A percentile compares a stretch with the other conserved stretches of the same genome.
Conservation (phyloP, 2,797 vertebrate species). For the Myotis findleyi region DNA sequence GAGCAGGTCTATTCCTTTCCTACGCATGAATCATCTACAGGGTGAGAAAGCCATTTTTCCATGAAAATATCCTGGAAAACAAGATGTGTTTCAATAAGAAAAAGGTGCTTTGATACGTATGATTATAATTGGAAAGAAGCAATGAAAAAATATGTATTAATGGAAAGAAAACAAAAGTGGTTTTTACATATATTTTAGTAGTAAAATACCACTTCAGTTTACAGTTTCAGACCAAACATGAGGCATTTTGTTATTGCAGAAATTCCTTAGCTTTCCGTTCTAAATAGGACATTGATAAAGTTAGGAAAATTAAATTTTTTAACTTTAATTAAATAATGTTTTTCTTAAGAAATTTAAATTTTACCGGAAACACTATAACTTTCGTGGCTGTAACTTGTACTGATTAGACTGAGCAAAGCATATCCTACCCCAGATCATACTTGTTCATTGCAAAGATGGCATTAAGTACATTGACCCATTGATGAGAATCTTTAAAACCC, state of each 20-base stretch:
- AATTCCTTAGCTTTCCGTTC: slow-evolving; percentile 26
- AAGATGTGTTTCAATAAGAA: slow-evolving; percentile 46
- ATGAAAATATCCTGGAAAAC: neutral
- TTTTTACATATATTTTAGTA: slow-evolving; percentile 11
- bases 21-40: neutral
- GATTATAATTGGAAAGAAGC: neutral
- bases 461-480: neutral
- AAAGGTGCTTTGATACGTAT: slow-evolving; percentile 6
- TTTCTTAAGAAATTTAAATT: neutral
- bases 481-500: neutral
- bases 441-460: neutral
- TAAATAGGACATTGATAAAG: neutral
- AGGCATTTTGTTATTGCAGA: slow-evolving; percentile 5
- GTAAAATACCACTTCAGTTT: neutral
- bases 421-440: neutral
- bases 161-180: neutral
- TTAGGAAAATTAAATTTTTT: neutral
- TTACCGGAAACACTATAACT: neutral
- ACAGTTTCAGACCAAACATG: neutral
- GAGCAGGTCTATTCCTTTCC: slow-evolving; percentile 5
- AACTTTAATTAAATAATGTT: neutral
- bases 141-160: neutral
- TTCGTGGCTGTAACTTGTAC: neutral
- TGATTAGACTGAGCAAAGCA: neutral
- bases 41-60: neutral